Conservation (phyloP, 2,888 invertebrate species). For the Sinohyriopsis cumingii region DNA sequence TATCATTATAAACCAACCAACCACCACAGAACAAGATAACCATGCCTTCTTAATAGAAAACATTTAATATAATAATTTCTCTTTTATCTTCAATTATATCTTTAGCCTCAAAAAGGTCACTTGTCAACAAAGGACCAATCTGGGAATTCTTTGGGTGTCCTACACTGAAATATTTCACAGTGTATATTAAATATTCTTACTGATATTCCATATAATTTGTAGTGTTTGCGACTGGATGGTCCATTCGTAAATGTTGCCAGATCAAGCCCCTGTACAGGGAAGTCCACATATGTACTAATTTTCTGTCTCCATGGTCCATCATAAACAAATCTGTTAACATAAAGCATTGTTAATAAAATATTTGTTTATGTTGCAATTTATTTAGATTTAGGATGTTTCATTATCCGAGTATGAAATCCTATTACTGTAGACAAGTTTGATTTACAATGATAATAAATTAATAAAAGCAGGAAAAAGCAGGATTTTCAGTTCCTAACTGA, state of each 20-base stretch:
- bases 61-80: background rate
- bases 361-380: background rate
- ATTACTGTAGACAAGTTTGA: no score
- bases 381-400: background rate
- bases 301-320: conserved; percentile 76
- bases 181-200: conserved; percentile 54
- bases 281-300: conserved; percentile 77
- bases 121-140: no score
- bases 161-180: background rate
- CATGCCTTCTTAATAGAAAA: background rate
- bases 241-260: conserved; percentile 66
- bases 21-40: background rate
- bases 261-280: conserved; percentile 75
- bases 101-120: no score
- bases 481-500: no score
- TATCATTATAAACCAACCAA: background rate
- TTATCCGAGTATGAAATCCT: no score
- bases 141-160: background rate
- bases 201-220: conserved; percentile 88
- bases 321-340: conserved; percentile 73
- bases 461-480: no score
- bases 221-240: conserved; percentile 68
- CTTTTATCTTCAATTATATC: background rate
- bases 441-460: no score
- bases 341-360: background rate